These are phyloP conservation scores for Pavo muticus DNA, from an alignment of 2,113 vertebrate genomes.

Conservation along the genomic window DNA sequence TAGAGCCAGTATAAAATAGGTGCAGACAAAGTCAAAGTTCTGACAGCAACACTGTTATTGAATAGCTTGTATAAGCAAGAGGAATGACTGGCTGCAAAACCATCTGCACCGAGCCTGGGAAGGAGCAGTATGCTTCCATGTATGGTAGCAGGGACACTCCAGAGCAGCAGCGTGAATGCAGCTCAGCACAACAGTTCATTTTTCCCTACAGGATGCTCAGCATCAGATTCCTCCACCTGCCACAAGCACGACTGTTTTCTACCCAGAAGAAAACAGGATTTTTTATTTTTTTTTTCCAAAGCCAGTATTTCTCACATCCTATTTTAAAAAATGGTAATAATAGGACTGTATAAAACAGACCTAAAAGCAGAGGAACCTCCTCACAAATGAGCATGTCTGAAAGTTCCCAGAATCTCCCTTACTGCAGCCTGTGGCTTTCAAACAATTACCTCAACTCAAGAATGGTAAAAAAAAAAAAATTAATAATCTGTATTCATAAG, in stretches of 20 bases:
- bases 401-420: neutral
- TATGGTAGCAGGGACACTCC: neutral
- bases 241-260: neutral
- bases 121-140: neutral
- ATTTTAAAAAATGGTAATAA: neutral
- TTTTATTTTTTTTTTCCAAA: neutral
- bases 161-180: neutral
- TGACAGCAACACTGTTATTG: neutral
- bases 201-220: neutral
- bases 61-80: neutral
- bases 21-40: neutral
- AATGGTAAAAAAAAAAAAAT: neutral
- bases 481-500: neutral
- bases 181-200: neutral
- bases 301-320: neutral
- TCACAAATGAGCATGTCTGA: neutral
- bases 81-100: neutral
- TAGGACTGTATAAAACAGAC: neutral
- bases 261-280: neutral
- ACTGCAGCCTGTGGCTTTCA: neutral
- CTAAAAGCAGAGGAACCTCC: neutral
- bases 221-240: neutral
- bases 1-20: fast-evolving
- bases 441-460: neutral
- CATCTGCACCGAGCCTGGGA: neutral